Percentiles rank a stretch among this genome's conserved stretches.
These are phyloP conservation scores for Tyto alba DNA, from an alignment of 2,113 vertebrate genomes.

Conservation along the genomic window DNA sequence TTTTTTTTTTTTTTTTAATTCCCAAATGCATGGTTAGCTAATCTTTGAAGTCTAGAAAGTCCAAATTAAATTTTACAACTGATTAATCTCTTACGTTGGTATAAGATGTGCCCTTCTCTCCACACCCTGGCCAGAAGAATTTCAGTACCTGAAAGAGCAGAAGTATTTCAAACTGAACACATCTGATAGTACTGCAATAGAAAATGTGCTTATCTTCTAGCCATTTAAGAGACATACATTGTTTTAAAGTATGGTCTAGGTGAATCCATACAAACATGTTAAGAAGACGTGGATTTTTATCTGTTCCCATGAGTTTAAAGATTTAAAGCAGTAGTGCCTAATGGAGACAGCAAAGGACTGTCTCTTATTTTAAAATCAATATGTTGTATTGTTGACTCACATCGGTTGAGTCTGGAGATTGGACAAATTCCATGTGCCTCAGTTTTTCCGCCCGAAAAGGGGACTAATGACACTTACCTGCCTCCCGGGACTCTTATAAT, in stretches of 20 bases:
- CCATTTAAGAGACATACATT: fast-evolving
- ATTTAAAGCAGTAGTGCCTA: neutral
- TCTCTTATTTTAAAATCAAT: neutral
- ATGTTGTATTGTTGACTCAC: neutral
- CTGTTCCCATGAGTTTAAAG: neutral
- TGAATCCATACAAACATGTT: neutral
- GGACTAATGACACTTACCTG: neutral
- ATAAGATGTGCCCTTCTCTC: neutral
- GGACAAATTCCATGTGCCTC: neutral
- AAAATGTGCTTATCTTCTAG: neutral
- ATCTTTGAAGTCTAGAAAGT: neutral
- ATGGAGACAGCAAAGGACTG: neutral
- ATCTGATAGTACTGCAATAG: neutral
- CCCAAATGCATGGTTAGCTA: neutral
- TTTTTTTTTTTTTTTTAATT: neutral
- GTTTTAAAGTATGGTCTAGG: neutral
- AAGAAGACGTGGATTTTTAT: neutral
- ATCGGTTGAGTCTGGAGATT: neutral
- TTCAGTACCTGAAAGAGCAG: neutral
- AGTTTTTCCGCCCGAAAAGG: neutral
- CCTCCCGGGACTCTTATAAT: fast-evolving
- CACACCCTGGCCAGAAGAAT: neutral
- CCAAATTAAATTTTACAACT: neutral
- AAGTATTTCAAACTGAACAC: neutral
- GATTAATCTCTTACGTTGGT: neutral